Evolutionary conservation across 2,113 vertebrate species (phyloP), one percentile per base, ranked within the genome.

Genomic region (Progne subis): DNA sequence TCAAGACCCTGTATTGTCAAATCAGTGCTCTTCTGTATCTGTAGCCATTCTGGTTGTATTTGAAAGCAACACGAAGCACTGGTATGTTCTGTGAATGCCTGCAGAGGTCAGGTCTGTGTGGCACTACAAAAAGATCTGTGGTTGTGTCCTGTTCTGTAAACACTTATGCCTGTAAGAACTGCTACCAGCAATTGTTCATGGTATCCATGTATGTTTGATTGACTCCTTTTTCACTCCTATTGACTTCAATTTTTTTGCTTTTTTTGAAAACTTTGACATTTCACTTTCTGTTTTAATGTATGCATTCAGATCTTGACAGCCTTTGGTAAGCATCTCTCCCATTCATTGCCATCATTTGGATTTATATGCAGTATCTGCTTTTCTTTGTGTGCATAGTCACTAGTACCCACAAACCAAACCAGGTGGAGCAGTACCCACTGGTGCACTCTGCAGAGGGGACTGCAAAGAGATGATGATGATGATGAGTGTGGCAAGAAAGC

Each of bases 201-300:
- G 59, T 88, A 78, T 55, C 91, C 94, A 95, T 91, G 65, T 97
- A 76, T 96, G 83, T 91, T 97, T 96, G 70, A 93, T 93, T 92
- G 63, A 95, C 70, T 96, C 86, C 37, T 95, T 96, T 92, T 96
- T 96, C 37, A 41, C 83, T 95, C 95, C 89, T 97, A 56, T 95
- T 96, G 97, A 97, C 86, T 88, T 97, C 84, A 94, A 46, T 75
- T 97, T 97, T 91, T 97, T 96, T 92, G 71, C 88, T 31, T 94
- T 97, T 96, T 97, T 96, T 84, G 94, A 55, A 81, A 84, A 82
- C 63, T 96, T 98, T 97, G 95, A 97, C 97, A 98, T 98, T 96
- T 98, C 97, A 97, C 96, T 98, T 98, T 98, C 97, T 98, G 96
- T 98, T 98, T 98, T 90, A 90, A 98, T 96, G 95, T 98, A 97